These are phyloP conservation scores for Molothrus ater DNA, from an alignment of 2,797 vertebrate species.

Conservation along the genomic window DNA sequence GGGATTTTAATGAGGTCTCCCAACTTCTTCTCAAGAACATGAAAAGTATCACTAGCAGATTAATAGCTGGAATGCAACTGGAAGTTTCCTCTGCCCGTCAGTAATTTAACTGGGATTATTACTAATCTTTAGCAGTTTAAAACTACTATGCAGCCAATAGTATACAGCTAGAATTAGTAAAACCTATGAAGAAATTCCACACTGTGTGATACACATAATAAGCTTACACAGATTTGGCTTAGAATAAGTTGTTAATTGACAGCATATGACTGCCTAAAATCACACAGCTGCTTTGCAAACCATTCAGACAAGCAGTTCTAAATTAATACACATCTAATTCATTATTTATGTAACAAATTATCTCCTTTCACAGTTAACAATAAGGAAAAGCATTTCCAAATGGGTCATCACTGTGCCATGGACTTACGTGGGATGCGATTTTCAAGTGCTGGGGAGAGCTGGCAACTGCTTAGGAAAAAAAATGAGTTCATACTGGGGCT, in stretches of 20 bases:
- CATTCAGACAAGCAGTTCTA: slow-evolving; percentile 60
- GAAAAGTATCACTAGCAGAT: slow-evolving; percentile 35
- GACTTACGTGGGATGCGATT: neutral
- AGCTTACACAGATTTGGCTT: slow-evolving; percentile 55
- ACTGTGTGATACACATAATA: slow-evolving; percentile 36
- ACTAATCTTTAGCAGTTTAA: slow-evolving; percentile 43
- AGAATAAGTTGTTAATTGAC: slow-evolving; percentile 57
- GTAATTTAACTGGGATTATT: slow-evolving; percentile 45
- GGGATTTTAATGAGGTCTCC: neutral
- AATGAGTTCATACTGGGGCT: neutral
- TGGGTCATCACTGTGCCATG: slow-evolving; percentile 13
- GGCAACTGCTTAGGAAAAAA: slow-evolving; percentile 11
- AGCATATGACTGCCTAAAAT: slow-evolving; percentile 59
- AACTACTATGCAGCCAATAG: slow-evolving; percentile 17
- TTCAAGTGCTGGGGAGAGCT: neutral
- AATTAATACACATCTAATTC: slow-evolving; percentile 63
- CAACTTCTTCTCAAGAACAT: neutral
- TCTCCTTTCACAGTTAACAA: slow-evolving; percentile 59
- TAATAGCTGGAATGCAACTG: slow-evolving; percentile 11
- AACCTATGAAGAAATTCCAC: slow-evolving; percentile 53
- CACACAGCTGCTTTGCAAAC: slow-evolving; percentile 55
- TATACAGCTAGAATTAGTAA: slow-evolving; percentile 36
- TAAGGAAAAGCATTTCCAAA: slow-evolving; percentile 48
- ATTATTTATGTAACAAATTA: slow-evolving; percentile 72
- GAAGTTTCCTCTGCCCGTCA: neutral